Evolutionary conservation across 2,888 invertebrate species (phyloP), one percentile per base, ranked within the genome.

Genomic region (Acronicta psi): DNA sequence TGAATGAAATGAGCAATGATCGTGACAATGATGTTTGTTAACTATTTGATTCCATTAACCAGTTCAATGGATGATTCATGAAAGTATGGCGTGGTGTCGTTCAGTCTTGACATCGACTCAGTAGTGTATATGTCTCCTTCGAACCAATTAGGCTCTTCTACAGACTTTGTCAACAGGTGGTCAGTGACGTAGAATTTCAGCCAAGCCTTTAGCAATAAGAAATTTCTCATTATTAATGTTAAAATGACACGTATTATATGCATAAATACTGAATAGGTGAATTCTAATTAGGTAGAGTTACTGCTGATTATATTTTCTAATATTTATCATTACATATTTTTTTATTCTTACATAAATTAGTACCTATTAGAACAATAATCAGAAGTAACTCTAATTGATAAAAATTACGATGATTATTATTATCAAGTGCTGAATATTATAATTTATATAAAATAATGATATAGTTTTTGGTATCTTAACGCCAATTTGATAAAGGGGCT

Each of bases 141-240:
- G 82, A 93, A 93, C 93, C 94, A 93, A 78, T 89, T 85, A 78
- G 94, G 92, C 86, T 92, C 93, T 83, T 92, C 91, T 79, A 92
- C 82, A 82, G 89, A 89, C 84, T 94, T 92, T 88, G 90, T 89
- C 85, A 93, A 88, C 83, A 88, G 90, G 81, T 90, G 87, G 85
- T 94, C 94, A 85, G 94, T 94, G 84, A 94, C 92, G 94, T 89
- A 94, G 94, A 94, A 94, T 87, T 94, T 94, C 94, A 94, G 94
- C 94, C 94, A 94, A 81, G 94, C 94, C 94, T 94, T 94, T 84
- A 89, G 90, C 87, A 91, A 91, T 81, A 85, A 90, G 81, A 93
- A 90, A 88, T 85, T 81, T 83, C 75, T 78, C 41, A 73, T 86
- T 84, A 83, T 76, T 73, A 69, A 64, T 66, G 65, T 72, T 66